Evolutionary conservation across 1,140 invertebrate genomes (phyloP).

Genomic region (Sycophila sp.): DNA sequence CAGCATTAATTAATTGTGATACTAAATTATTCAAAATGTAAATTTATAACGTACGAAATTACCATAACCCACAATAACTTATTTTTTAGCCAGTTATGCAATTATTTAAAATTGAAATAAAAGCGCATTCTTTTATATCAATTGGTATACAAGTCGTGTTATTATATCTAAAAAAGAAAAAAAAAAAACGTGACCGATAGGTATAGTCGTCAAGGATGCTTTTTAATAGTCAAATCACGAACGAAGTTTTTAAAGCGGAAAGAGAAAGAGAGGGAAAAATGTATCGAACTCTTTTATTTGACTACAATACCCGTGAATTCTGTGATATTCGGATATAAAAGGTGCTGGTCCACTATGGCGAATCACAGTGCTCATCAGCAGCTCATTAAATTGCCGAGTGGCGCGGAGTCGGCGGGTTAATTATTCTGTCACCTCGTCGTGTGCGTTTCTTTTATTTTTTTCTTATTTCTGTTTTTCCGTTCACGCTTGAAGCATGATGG

Average conservation of each 20-base stretch:
- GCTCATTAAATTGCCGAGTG: not conserved
- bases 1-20: too few relatives aligned
- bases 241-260: not conserved
- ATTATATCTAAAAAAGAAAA: too few relatives aligned
- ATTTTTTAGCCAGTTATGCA: too few relatives aligned
- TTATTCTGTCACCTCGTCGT: too few relatives aligned
- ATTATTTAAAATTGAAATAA: too few relatives aligned
- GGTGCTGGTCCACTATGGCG: not conserved
- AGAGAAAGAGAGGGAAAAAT: not conserved
- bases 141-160: too few relatives aligned
- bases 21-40: too few relatives aligned
- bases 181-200: not conserved
- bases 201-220: not conserved
- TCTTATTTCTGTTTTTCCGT: too few relatives aligned
- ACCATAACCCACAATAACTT: too few relatives aligned
- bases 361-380: not conserved
- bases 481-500: not conserved
- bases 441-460: too few relatives aligned
- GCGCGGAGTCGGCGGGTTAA: too few relatives aligned
- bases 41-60: too few relatives aligned
- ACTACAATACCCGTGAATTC: not conserved
- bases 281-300: not conserved
- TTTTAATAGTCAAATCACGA: not conserved
- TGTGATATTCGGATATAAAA: conserved; percentile 1
- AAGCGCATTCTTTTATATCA: not conserved